Conservation (phyloP, 2,797 vertebrate species). For the Pogoniulus pusillus region DNA sequence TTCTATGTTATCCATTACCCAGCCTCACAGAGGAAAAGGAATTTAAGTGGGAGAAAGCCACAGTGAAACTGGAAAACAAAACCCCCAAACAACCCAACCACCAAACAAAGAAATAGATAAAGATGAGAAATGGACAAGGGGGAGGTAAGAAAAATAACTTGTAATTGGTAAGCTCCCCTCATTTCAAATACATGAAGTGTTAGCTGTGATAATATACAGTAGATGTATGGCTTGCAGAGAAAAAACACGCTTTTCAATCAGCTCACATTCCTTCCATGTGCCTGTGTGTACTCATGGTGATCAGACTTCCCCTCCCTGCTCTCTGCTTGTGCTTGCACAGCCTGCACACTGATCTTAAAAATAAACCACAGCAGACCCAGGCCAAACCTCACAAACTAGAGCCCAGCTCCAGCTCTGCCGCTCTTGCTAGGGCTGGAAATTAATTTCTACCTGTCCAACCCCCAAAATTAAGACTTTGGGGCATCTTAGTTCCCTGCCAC, state of each 20-base stretch:
- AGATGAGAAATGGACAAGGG: neutral
- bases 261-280: neutral
- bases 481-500: neutral
- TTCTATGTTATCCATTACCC: neutral
- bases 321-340: neutral
- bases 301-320: neutral
- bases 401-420: neutral
- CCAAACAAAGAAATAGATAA: neutral
- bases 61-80: neutral
- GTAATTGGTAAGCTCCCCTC: neutral
- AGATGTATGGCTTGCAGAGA: neutral
- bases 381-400: slow-evolving; percentile 13
- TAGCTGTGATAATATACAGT: neutral
- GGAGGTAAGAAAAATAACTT: neutral
- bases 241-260: neutral
- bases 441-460: slow-evolving; percentile 3
- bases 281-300: neutral
- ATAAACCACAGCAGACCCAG: neutral
- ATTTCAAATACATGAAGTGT: neutral
- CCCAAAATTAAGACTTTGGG: neutral
- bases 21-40: neutral
- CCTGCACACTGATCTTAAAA: neutral
- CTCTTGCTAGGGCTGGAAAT: neutral
- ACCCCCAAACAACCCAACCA: no score
- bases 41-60: neutral